Percentiles rank a stretch among this genome's conserved stretches.
phyloP scores from a whole-genome alignment of 2,797 vertebrate species.

The Emys orbicularis region DNA sequence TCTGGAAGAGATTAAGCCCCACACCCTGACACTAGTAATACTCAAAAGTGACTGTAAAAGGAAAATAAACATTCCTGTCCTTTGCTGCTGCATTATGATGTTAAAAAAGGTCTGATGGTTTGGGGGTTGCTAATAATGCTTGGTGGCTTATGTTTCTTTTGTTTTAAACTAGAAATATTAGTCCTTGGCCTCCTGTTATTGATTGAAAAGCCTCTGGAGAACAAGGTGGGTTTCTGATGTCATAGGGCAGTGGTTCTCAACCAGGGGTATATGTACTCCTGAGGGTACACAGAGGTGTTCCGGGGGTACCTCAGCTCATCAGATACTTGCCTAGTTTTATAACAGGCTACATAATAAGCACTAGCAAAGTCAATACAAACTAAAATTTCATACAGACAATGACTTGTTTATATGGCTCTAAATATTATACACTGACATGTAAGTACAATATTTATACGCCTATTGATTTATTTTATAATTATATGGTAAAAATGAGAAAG shows the following conservation, averaged over 20 bases:
- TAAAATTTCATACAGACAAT: too few relatives aligned
- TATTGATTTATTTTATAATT: too few relatives aligned
- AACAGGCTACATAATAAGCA: too few relatives aligned
- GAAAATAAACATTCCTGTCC: neutral
- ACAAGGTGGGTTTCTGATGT: accelerated
- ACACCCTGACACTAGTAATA: neutral
- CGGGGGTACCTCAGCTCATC: too few relatives aligned
- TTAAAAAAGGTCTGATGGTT: neutral
- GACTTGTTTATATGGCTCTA: too few relatives aligned
- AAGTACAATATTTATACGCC: too few relatives aligned
- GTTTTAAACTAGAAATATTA: neutral
- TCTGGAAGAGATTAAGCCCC: neutral
- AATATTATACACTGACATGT: too few relatives aligned
- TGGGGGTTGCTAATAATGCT: neutral
- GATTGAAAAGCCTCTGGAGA: neutral
- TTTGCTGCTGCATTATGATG: neutral
- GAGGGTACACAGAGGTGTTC: too few relatives aligned
- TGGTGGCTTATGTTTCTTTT: neutral
- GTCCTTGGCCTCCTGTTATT: neutral
- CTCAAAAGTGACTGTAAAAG: neutral
- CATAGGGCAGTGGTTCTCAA: neutral
- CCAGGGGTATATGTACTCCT: too few relatives aligned
- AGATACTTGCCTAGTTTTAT: too few relatives aligned
- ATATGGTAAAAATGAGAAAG: too few relatives aligned
- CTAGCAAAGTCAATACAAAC: too few relatives aligned